A percentile compares a stretch with the other conserved stretches of the same genome.
Conservation (phyloP, 2,888 invertebrate genomes). For the Drymonia ruficornis region DNA sequence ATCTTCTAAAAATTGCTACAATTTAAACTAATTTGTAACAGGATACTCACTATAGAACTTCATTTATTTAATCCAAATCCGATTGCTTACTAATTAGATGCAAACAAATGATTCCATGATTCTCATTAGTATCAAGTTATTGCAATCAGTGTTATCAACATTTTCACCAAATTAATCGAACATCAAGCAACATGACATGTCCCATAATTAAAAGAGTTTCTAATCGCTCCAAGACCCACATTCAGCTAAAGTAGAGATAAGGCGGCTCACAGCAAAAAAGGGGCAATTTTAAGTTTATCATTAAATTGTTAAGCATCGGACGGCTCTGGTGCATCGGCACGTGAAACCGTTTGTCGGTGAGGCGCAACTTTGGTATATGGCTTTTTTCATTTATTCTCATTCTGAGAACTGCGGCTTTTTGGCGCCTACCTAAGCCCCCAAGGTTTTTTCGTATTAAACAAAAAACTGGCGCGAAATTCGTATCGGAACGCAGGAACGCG, state of each 20-base stretch:
- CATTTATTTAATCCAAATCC: too few species aligned
- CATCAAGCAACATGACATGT: constrained; percentile 35
- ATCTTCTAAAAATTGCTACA: neutral
- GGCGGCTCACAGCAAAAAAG: constrained; percentile 48
- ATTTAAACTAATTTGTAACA: too few species aligned
- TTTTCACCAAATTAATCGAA: constrained; percentile 29
- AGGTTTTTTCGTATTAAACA: constrained; percentile 47
- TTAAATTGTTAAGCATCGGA: constrained; percentile 64
- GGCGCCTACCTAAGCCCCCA: constrained; percentile 69
- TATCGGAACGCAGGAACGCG: constrained; percentile 32
- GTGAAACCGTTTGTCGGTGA: constrained; percentile 77
- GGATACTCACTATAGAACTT: too few species aligned
- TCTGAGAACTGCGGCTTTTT: constrained; percentile 79
- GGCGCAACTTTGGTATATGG: constrained; percentile 61
- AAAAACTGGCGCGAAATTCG: constrained; percentile 56
- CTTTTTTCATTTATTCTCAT: constrained; percentile 75
- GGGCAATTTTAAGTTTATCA: constrained; percentile 54
- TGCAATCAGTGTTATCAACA: constrained; percentile 17
- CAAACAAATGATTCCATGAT: neutral
- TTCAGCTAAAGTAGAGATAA: constrained; percentile 45
- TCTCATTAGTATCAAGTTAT: constrained; percentile 10
- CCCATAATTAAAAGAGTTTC: constrained; percentile 38
- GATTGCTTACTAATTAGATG: neutral
- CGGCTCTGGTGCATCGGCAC: constrained; percentile 74
- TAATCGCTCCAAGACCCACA: constrained; percentile 39